A percentile compares a stretch with the other conserved stretches of the same genome.
Conservation (phyloP, 2,888 invertebrate species). For the Erannis defoliaria region DNA sequence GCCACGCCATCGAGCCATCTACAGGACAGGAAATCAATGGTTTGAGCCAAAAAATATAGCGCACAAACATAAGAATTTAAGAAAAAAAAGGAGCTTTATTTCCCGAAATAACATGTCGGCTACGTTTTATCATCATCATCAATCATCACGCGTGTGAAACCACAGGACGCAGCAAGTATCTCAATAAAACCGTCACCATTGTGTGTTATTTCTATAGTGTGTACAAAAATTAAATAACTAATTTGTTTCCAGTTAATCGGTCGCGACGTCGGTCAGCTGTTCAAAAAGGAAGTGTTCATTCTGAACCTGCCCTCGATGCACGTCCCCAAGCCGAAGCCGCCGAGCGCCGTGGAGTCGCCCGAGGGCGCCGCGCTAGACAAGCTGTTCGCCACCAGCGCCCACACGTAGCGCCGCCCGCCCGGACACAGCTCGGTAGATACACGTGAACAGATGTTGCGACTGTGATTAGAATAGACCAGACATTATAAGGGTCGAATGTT, state of each 20-base stretch:
- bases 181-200: too few relatives aligned
- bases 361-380: conserved; percentile 70
- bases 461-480: not conserved
- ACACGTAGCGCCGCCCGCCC: conserved; percentile 62
- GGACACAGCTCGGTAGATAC: not conserved
- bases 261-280: conserved; percentile 94
- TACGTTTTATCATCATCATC: too few relatives aligned
- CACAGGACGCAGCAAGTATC: too few relatives aligned
- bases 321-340: conserved; percentile 67
- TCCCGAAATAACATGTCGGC: too few relatives aligned
- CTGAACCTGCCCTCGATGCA: conserved; percentile 92
- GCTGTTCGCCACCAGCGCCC: conserved; percentile 68
- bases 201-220: not conserved
- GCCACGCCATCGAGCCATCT: too few relatives aligned
- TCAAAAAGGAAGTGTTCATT: conserved; percentile 95
- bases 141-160: too few relatives aligned
- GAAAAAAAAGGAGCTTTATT: too few relatives aligned
- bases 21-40: too few relatives aligned
- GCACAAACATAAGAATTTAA: too few relatives aligned
- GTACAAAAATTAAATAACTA: not conserved
- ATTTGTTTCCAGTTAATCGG: conserved; percentile 89
- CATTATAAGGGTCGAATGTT: not conserved
- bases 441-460: not conserved
- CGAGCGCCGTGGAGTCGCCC: conserved; percentile 66
- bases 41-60: too few relatives aligned